phyloP scores from a whole-genome alignment of 2,797 vertebrate genomes.

The Pyrrhura leucotis region DNA sequence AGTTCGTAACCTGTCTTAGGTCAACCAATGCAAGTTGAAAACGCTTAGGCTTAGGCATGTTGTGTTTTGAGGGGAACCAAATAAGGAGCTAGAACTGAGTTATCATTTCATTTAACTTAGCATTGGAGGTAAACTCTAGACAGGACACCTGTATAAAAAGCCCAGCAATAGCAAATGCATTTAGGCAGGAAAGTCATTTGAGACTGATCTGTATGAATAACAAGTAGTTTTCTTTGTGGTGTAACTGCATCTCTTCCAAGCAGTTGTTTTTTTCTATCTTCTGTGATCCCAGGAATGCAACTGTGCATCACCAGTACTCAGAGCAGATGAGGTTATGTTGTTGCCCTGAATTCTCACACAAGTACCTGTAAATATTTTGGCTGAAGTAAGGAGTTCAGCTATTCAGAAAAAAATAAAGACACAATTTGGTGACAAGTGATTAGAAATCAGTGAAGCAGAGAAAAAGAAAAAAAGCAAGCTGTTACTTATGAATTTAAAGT shows the following conservation, averaged over 20 bases:
- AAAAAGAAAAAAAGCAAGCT: not conserved
- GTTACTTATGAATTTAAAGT: conserved; percentile 14
- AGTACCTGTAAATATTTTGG: not conserved
- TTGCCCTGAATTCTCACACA: not conserved
- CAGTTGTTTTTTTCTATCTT: not conserved
- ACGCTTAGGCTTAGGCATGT: not conserved
- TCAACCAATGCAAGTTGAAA: not conserved
- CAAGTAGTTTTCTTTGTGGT: not conserved
- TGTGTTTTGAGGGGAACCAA: not conserved
- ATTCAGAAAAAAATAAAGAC: not conserved
- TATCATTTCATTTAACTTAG: not conserved
- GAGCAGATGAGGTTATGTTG: not conserved
- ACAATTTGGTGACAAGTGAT: not conserved
- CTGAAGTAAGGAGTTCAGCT: not conserved
- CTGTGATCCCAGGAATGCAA: not conserved
- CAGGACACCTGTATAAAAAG: not conserved
- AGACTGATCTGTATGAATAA: not conserved
- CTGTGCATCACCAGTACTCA: not conserved
- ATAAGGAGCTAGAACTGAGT: not conserved
- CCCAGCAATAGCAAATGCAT: not conserved
- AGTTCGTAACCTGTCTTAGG: not conserved
- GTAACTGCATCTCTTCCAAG: not conserved
- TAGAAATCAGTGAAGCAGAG: conserved; percentile 3
- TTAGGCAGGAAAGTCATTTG: not conserved
- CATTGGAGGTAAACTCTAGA: not conserved